Evolutionary conservation across 2,113 vertebrate species (phyloP), one percentile per base, ranked within the genome.

Genomic region (Paracyprichromis sp.): DNA sequence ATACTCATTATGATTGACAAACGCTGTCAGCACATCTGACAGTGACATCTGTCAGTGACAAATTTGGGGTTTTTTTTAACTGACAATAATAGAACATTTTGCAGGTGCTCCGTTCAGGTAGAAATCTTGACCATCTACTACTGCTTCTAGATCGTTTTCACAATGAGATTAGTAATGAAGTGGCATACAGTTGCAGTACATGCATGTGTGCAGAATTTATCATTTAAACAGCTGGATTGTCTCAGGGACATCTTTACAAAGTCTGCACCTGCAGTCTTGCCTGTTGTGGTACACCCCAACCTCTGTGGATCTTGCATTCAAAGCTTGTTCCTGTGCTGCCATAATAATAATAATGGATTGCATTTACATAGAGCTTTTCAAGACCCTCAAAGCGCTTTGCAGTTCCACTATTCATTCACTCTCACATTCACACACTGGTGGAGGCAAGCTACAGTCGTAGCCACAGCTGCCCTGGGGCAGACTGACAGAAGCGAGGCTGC

Each of bases 61-160:
- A 45, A 47, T 83, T 59, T 86, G 7, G 0, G 0, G 0, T 24
- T 40, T 76, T 76, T 71, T 24, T 14, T 80, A 86, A 63, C 34
- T 34, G 84, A 92, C 79, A 83, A 83, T 85, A 89, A 92, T 82
- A 81, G 43, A 85, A 83, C 66, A 73, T 84, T 63, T 47, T 71
- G 14, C 6, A 57, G 7, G 14, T 56, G 61, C 19, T 53, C 11
- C 34, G 10, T 31, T 78, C 29, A 24, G 14, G 66, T 80, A 40
- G 45, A 34, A 90, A 86, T 61, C 59, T 11, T 40, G 3, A 7
- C 24, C 17, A 9, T 76, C 36, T 66, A 1, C 24, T 61, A 40
- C 26, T 73, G 45, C 29, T 24, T 84, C n/a, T 11, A 10, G 11
- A 8, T 79, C 5, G 7, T 87, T 57, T 63, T 9, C 5, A 16